Base-by-base conservation (phyloP, 2,797 vertebrate genomes). In the Sus cebifrons region DNA sequence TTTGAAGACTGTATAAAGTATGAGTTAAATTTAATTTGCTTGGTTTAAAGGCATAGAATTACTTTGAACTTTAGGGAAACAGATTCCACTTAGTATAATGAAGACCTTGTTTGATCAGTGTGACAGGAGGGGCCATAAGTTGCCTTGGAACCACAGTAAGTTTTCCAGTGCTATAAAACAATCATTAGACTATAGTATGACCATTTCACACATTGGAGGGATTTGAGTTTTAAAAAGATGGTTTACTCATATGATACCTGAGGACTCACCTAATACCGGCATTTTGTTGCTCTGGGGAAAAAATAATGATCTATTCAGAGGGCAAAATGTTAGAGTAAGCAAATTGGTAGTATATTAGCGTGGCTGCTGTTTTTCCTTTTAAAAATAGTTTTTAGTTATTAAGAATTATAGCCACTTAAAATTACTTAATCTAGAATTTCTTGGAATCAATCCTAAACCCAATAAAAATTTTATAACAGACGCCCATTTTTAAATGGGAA, bases 401-500 rank as follows among this genome's bases (percentile, higher is more conserved):
- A 52, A 78, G 27, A 75, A 88, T 95, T 89, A 44, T 29, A 88
- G 62, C 64, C 17, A n/a, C 27, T 94, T 92, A 92, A 93, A 82
- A 64, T 70, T 82, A 74, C 16, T 54, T 81, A 87, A 40, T 49
- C 13, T 86, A 56, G n/a, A 64, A 70, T 95, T 83, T 27, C 58
- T 73, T 94, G 54, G 15, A 83, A n/a, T 94, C 67, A 84, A 29
- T 82, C 17, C 14, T 91, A 32, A 87, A 25, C 52, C 91, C 82
- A 82, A 21, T 67, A 79, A 60, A 71, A 91, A 54, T 67, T 70
- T 85, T 86, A 23, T 85, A n/a, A 78, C 92, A 23, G 67, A 68
- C 81, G 56, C 89, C 67, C 10, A 49, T 71, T 86, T 94, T 86
- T 56, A 75, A 79, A 62, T 67, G 44, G 40, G 77, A 82, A 65